Conservation (phyloP, 2,888 invertebrate species). For the Empis stercorea region DNA sequence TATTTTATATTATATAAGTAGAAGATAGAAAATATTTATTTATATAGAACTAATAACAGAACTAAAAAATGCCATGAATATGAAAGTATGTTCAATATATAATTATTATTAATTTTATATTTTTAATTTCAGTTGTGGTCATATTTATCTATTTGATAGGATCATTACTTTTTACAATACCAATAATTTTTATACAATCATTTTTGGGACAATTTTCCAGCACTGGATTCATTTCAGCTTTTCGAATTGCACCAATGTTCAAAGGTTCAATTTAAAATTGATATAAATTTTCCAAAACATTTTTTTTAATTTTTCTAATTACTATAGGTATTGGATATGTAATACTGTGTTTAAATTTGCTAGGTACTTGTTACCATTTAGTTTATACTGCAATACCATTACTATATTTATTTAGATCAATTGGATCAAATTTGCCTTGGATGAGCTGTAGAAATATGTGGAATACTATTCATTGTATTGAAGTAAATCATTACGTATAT, state of each 20-base stretch:
- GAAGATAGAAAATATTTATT: no score
- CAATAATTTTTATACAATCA: conserved; percentile 77
- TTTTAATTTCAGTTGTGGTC: no score
- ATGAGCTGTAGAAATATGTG: neutral
- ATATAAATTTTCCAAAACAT: neutral
- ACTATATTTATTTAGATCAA: conserved; percentile 59
- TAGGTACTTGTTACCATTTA: conserved; percentile 68
- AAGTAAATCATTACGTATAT: no score
- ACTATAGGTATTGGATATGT: conserved; percentile 45
- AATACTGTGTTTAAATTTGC: conserved; percentile 59
- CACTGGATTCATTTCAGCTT: conserved; percentile 68
- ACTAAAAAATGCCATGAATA: no score
- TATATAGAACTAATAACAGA: no score
- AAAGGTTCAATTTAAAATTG: conserved; percentile 49
- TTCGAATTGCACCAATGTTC: conserved; percentile 70
- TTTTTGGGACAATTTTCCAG: conserved; percentile 75
- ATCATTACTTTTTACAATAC: conserved; percentile 38
- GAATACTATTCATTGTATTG: conserved; percentile 17
- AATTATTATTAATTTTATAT: no score
- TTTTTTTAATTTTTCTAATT: neutral
- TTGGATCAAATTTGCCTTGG: conserved; percentile 36
- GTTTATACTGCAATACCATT: conserved; percentile 72
- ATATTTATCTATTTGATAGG: neutral
- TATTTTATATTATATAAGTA: no score
- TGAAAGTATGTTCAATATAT: no score